Conservation (phyloP, 2,797 vertebrate species). For the Mormyrops attenuatus region DNA sequence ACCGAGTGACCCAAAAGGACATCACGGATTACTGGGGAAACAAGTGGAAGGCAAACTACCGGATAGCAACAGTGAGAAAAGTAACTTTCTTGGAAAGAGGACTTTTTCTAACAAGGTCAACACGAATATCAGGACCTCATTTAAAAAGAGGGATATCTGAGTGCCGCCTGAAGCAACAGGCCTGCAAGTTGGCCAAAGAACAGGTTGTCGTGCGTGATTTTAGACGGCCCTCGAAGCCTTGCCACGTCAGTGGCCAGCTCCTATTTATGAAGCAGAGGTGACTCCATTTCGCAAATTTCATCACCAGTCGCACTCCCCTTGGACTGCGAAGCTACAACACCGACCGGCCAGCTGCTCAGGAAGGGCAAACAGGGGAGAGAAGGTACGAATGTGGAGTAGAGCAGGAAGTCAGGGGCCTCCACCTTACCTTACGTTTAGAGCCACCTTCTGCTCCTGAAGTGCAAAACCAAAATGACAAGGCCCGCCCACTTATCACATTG, state of each 20-base stretch:
- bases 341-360: not conserved
- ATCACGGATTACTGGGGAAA: not conserved
- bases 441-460: not conserved
- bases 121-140: not conserved
- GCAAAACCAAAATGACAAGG: not conserved
- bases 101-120: not conserved
- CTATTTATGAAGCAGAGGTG: constrained; percentile 2
- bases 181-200: not conserved
- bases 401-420: not conserved
- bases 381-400: not conserved
- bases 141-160: not conserved
- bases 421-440: not conserved
- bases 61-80: not conserved
- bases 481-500: not conserved
- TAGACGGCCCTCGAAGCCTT: not conserved
- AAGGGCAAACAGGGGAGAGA: not conserved
- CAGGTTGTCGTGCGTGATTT: not conserved
- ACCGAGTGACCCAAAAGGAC: not conserved
- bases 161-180: not conserved
- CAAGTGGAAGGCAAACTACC: not conserved
- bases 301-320: not conserved
- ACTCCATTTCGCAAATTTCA: not conserved
- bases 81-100: not conserved
- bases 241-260: not conserved
- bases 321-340: not conserved